Percentiles rank a stretch among this genome's conserved stretches.
Evolutionary conservation across 92 coral and sea anemone genomes (phyloP).

Genomic region (Ricordea florida): DNA sequence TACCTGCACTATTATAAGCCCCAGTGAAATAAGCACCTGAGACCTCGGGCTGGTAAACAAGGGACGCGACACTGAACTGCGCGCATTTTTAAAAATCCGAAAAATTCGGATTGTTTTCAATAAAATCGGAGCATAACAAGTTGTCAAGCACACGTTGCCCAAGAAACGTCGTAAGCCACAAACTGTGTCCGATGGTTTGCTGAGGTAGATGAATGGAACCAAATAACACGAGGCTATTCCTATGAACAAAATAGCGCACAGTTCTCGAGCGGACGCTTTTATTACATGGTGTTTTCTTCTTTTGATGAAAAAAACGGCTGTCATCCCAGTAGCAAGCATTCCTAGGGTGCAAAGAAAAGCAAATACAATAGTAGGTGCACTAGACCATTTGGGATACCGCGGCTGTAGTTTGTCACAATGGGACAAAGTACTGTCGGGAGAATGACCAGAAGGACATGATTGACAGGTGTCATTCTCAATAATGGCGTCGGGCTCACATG

Average conservation of each 20-base stretch:
- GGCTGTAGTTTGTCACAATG: conserved; percentile 53
- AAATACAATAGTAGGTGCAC: conserved; percentile 44
- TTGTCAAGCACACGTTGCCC: conserved; percentile 59
- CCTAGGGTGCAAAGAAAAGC: conserved; percentile 31
- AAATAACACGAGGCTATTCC: conserved; percentile 61
- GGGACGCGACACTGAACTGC: conserved; percentile 63
- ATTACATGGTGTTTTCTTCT: conserved; percentile 53
- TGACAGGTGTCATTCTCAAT: conserved; percentile 58
- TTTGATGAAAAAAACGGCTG: conserved; percentile 50
- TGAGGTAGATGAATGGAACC: conserved; percentile 46
- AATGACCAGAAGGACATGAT: conserved; percentile 58
- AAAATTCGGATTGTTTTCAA: conserved; percentile 72
- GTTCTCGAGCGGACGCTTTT: conserved; percentile 75
- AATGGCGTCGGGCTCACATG: conserved; percentile 40
- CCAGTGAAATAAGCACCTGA: conserved; percentile 55
- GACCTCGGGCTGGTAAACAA: conserved; percentile 66
- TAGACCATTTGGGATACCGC: conserved; percentile 51
- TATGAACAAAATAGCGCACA: conserved; percentile 54
- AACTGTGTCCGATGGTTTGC: conserved; percentile 40
- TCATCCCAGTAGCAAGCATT: conserved; percentile 27
- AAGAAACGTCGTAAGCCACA: conserved; percentile 60
- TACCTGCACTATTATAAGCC: conserved; percentile 59
- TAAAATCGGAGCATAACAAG: conserved; percentile 73
- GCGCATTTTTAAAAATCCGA: conserved; percentile 76
- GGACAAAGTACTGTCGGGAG: conserved; percentile 52